Percentiles rank a stretch among this genome's conserved stretches.
phyloP scores from a whole-genome alignment of 2,888 invertebrate species.

The Leptopilina myrica region DNA sequence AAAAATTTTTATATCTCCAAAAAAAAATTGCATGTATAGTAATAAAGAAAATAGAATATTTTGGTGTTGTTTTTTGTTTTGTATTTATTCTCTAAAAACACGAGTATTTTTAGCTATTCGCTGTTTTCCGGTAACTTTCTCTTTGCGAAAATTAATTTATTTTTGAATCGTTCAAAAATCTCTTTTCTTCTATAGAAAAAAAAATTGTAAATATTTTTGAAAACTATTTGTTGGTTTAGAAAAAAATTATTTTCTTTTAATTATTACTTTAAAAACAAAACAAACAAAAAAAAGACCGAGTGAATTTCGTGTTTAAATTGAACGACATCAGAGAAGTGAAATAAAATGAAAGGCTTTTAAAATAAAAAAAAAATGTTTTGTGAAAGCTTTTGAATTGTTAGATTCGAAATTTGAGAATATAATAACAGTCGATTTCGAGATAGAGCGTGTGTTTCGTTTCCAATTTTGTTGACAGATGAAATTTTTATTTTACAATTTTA shows the following conservation, averaged over 20 bases:
- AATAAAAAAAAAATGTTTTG: neutral
- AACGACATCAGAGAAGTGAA: neutral
- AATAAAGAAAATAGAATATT: neutral
- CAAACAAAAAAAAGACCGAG: too few species aligned
- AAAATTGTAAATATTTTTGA: too few species aligned
- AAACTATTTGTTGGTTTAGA: too few species aligned
- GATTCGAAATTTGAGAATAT: constrained; percentile 1
- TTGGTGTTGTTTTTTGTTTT: neutral
- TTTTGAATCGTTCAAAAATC: neutral
- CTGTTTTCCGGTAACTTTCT: too few species aligned
- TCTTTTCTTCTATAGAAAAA: neutral
- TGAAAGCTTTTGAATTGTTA: neutral
- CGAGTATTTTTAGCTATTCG: too few species aligned
- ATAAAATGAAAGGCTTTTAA: neutral
- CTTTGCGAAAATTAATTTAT: too few species aligned
- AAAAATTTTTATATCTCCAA: neutral
- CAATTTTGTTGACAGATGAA: neutral
- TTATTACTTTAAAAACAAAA: neutral
- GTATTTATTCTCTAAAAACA: constrained; percentile 9
- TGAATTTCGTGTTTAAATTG: neutral
- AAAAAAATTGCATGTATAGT: too few species aligned
- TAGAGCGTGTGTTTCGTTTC: neutral
- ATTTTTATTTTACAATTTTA: neutral
- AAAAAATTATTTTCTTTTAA: too few species aligned
- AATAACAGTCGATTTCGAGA: neutral